Conservation (phyloP, 2,113 vertebrate species). For the Sinocyclocheilus grahami region DNA sequence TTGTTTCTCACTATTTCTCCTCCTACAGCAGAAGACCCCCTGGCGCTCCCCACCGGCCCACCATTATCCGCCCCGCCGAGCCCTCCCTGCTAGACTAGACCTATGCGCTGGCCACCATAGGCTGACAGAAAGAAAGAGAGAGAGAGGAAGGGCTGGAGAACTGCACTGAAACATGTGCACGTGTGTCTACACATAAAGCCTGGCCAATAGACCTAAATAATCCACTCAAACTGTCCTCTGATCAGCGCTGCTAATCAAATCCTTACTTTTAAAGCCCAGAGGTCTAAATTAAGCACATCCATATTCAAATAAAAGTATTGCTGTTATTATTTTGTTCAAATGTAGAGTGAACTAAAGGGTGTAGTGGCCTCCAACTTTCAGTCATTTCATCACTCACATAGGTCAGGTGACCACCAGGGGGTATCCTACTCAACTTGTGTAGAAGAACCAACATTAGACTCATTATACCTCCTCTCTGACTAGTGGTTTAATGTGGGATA, state of each 20-base stretch:
- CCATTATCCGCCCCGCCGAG: slow-evolving; percentile 93
- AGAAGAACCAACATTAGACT: neutral
- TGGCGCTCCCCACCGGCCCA: slow-evolving; percentile 89
- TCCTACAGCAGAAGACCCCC: slow-evolving; percentile 91
- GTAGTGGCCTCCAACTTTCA: slow-evolving; percentile 24
- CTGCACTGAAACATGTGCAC: slow-evolving; percentile 39
- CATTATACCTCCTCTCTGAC: slow-evolving; percentile 36
- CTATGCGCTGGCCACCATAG: slow-evolving; percentile 3
- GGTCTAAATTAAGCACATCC: slow-evolving; percentile 11
- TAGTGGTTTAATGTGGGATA: slow-evolving; percentile 19
- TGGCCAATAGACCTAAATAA: slow-evolving; percentile 50
- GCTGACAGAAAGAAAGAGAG: slow-evolving; percentile 35
- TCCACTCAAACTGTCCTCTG: slow-evolving; percentile 64
- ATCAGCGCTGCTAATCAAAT: slow-evolving; percentile 68
- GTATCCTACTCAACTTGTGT: slow-evolving; percentile 16
- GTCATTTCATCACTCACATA: slow-evolving; percentile 1
- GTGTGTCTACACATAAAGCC: slow-evolving; percentile 58
- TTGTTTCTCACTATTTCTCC: slow-evolving; percentile 74
- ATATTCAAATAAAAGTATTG: neutral
- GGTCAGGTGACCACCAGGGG: slow-evolving; percentile 52
- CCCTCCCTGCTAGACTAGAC: slow-evolving; percentile 92
- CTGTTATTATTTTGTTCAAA: neutral
- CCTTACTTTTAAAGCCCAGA: slow-evolving; percentile 22
- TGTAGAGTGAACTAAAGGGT: slow-evolving; percentile 7
- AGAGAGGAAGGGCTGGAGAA: slow-evolving; percentile 54